Base-by-base conservation (phyloP, 2,113 vertebrate genomes). In the Corythoichthys intestinalis region DNA sequence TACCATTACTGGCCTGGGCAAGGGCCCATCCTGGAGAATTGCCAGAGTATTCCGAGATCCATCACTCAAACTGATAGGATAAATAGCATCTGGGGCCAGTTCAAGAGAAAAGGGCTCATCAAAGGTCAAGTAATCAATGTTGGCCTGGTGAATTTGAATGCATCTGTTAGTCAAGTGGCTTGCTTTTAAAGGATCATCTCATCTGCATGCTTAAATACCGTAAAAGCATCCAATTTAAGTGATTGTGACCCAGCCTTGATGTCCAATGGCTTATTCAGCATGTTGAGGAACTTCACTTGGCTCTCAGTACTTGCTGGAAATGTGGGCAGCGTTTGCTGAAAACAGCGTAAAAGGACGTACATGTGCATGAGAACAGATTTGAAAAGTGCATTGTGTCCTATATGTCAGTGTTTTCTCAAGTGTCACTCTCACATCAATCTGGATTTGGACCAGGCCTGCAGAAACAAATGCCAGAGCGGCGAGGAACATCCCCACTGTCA, bases 401-500 rank as follows among this genome's bases (percentile, higher is more conserved):
- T 57, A 4, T 2, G 7, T 38, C 4, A 2, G 0, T 17, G 5
- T 52, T 15, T 38, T 4, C 7, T 1, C 14, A 2, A 39, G 3
- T 9, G 57, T 61, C 17, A 3, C 15, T 91, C 95, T 95, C 84
- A 98, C 97, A 2, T 98, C 96, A 20, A 99, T 95, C 85, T 95
- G 79, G 12, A 96, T 1, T 84, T 99, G 95, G 49, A 99, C 64
- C n/a, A 98, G 44, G 0, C 90, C 94, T 46, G 97, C 96, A 8
- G 77, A 90, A 48, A 98, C 78, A 41, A 98, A 98, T 0, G 97
- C 96, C 37, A 97, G 17, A 14, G 92, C 90, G 2, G 95, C 96
- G 0, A 98, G 38, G 60, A 98, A 83, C 97, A 99, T 99, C 0
- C 97, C 97, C 0, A 96, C 92, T 0, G 95, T 95, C 64, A 99